Evolutionary conservation across 2,888 invertebrate species (phyloP).

Genomic region (Oxytorus armatus): DNA sequence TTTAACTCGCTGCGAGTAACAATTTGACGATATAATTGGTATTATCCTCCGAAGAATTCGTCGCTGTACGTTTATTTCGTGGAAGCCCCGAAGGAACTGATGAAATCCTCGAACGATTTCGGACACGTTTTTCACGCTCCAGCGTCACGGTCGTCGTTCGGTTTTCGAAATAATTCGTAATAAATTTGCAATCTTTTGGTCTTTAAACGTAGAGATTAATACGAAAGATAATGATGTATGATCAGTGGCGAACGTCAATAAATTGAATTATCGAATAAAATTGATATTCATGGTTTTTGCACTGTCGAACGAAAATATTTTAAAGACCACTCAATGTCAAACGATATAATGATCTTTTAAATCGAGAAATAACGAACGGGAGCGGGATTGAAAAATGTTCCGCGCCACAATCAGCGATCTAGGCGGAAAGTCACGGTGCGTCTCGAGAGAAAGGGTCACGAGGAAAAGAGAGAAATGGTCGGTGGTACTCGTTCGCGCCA

Average conservation of each 20-base stretch:
- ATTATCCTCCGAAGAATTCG: slow-evolving; percentile 34
- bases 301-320: not conserved
- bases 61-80: slow-evolving; percentile 13
- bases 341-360: not conserved
- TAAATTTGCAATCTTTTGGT: slow-evolving; percentile 47
- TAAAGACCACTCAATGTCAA: not conserved
- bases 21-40: slow-evolving; percentile 43
- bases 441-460: slow-evolving; percentile 22
- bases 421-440: not conserved
- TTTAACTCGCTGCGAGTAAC: slow-evolving; percentile 41
- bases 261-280: too few species aligned
- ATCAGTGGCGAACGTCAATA: not conserved
- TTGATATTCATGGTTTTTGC: too few species aligned
- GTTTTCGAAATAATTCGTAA: slow-evolving; percentile 23
- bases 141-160: not conserved
- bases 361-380: not conserved
- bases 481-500: slow-evolving; percentile 67
- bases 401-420: not conserved
- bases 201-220: too few species aligned
- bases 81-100: slow-evolving; percentile 30
- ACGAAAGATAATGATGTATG: slow-evolving; percentile 27
- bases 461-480: slow-evolving; percentile 52
- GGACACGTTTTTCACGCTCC: slow-evolving; percentile 20
- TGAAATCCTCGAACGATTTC: slow-evolving; percentile 49
- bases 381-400: not conserved